Evolutionary conservation across 2,797 vertebrate genomes (phyloP).

Genomic region (Lithobates sylvaticus): DNA sequence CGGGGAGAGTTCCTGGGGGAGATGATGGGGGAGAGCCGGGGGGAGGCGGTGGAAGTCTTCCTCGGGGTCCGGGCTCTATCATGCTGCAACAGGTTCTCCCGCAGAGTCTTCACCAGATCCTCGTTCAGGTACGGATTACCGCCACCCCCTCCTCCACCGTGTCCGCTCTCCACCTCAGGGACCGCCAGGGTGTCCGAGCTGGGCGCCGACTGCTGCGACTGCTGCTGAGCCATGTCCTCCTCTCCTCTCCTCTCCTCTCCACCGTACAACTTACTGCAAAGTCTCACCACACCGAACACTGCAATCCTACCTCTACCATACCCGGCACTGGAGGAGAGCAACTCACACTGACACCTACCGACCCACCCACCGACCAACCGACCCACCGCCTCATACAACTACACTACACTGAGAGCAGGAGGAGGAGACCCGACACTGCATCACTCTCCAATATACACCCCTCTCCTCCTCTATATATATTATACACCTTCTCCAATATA

Average conservation of each 20-base stretch:
- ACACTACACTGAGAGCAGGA: conserved; percentile 64
- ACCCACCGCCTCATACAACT: too few relatives aligned
- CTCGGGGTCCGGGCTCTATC: conserved; percentile 85
- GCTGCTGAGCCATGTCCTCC: conserved; percentile 87
- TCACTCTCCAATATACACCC: too few relatives aligned
- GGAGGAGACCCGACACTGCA: conserved; percentile 63
- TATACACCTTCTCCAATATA: too few relatives aligned
- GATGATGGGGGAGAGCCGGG: conserved; percentile 83
- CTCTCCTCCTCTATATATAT: too few relatives aligned
- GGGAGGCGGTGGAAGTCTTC: conserved; percentile 88
- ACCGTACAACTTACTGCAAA: conserved; percentile 61
- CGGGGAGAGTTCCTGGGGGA: conserved; percentile 96
- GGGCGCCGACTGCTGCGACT: conserved; percentile 76
- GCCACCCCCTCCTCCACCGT: conserved; percentile 58
- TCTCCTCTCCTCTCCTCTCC: conserved; percentile 40
- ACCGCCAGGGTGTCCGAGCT: conserved; percentile 88
- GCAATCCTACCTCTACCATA: too few relatives aligned
- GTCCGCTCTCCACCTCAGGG: conserved; percentile 86
- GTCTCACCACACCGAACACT: neutral
- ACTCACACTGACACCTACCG: too few relatives aligned
- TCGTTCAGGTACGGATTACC: conserved; percentile 89
- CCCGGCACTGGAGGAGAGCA: too few relatives aligned
- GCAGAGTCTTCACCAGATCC: conserved; percentile 94
- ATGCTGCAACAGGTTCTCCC: conserved; percentile 96
- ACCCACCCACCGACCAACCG: too few relatives aligned